A percentile compares a stretch with the other conserved stretches of the same genome.
These are phyloP conservation scores for Melanerpes aurifrons DNA, from an alignment of 2,113 vertebrate species.

Conservation along the genomic window DNA sequence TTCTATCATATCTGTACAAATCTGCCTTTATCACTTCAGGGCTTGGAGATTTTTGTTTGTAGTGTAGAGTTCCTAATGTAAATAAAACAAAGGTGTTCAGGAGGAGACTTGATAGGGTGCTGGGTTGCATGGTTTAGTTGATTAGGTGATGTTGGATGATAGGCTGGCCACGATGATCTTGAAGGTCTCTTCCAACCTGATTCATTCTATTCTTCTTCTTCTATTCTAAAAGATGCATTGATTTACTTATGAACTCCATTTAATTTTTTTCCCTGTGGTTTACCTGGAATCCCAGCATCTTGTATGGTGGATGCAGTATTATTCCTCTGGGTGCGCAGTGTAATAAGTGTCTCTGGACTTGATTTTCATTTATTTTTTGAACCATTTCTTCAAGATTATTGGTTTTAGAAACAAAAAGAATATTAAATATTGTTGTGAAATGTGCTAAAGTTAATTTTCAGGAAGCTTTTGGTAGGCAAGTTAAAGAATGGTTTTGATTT, in stretches of 20 bases:
- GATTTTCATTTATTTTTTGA: background rate
- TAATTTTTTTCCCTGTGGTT: background rate
- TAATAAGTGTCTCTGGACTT: background rate
- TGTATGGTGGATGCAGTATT: background rate
- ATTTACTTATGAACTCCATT: background rate
- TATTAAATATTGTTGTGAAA: background rate
- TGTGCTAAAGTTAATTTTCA: background rate
- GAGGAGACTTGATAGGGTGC: no score
- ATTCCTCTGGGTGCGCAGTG: background rate
- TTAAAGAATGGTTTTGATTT: background rate
- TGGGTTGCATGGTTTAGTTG: no score
- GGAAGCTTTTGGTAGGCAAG: background rate
- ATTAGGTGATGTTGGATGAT: no score
- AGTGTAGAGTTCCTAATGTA: background rate
- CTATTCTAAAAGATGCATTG: no score
- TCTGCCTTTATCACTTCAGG: background rate
- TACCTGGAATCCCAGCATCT: background rate
- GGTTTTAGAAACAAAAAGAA: no score
- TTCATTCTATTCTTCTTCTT: no score
- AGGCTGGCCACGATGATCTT: no score
- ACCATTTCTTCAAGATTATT: no score
- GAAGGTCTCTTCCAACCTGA: no score
- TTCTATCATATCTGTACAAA: background rate
- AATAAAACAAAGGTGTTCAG: no score
- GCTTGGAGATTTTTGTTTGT: background rate